A percentile compares a stretch with the other conserved stretches of the same genome.
Conservation (phyloP, 1,140 invertebrate genomes). For the Formica exsecta region DNA sequence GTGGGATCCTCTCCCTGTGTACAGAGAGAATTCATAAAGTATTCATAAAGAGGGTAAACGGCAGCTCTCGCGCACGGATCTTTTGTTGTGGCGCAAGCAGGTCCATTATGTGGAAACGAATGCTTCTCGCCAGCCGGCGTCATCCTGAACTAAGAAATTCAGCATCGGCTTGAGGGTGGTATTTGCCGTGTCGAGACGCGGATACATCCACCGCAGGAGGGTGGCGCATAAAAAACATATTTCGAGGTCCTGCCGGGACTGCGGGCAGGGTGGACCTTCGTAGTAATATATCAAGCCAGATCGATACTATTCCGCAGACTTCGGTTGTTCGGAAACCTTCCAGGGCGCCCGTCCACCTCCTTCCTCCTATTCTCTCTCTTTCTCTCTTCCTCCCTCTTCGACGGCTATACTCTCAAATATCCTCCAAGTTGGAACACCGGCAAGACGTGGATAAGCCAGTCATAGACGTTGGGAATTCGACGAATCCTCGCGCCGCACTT, state of each 20-base stretch:
- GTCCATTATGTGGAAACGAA: constrained; percentile 62
- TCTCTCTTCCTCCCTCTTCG: constrained; percentile 50
- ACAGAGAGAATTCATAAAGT: constrained; percentile 9
- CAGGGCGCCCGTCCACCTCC: constrained; percentile 74
- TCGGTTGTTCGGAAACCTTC: constrained; percentile 83
- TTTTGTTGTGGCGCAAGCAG: constrained; percentile 50
- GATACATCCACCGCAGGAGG: constrained; percentile 74
- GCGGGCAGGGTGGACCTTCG: constrained; percentile 84
- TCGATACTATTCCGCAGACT: constrained; percentile 85
- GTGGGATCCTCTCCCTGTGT: not conserved
- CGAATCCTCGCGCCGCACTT: constrained; percentile 55
- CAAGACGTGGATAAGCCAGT: constrained; percentile 75
- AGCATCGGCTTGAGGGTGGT: constrained; percentile 59
- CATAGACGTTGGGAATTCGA: constrained; percentile 72
- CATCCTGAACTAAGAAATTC: constrained; percentile 74
- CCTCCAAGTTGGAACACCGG: constrained; percentile 67
- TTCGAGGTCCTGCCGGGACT: constrained; percentile 81
- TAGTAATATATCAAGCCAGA: constrained; percentile 86
- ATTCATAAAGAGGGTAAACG: constrained; percentile 50
- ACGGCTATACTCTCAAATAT: constrained; percentile 73
- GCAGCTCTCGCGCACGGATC: constrained; percentile 35
- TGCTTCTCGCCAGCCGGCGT: constrained; percentile 70
- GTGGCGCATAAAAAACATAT: constrained; percentile 86
- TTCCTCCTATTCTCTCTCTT: constrained; percentile 75
- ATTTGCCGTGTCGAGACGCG: constrained; percentile 51